Percentiles rank a stretch among this genome's conserved stretches.
Evolutionary conservation across 2,113 vertebrate genomes (phyloP).

Genomic region (Cebus imitator): DNA sequence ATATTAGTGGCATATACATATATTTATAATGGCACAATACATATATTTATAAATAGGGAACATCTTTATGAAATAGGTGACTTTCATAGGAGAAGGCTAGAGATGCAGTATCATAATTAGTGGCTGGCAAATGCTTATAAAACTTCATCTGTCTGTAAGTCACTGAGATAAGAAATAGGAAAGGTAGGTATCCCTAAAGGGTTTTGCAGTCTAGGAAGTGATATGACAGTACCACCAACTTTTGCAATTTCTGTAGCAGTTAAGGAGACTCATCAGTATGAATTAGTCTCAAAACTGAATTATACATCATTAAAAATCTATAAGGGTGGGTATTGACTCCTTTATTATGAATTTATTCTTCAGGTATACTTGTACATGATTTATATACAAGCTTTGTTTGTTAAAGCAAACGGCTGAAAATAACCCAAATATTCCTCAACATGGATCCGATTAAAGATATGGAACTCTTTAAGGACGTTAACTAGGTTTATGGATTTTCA

Average conservation of each 20-base stretch:
- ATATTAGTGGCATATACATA: neutral
- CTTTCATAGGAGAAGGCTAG: neutral
- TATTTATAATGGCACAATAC: neutral
- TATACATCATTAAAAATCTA: neutral
- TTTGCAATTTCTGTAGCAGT: neutral
- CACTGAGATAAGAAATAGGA: neutral
- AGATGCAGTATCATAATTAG: neutral
- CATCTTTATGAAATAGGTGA: neutral
- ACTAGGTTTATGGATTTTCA: neutral
- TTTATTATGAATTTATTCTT: neutral
- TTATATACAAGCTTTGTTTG: neutral
- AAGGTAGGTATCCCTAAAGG: neutral
- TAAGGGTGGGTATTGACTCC: neutral
- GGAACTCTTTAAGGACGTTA: neutral
- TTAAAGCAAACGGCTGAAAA: neutral
- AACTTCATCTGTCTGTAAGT: neutral
- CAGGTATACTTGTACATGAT: neutral
- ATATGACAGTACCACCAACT: neutral
- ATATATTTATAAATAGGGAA: neutral
- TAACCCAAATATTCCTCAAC: neutral
- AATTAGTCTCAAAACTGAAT: neutral
- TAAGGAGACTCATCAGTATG: neutral
- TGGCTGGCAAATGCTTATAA: neutral
- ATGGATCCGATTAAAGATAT: neutral
- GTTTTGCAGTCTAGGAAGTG: neutral